Base-by-base conservation (phyloP, 2,888 invertebrate genomes). In the Agonopterix alstromeriana region DNA sequence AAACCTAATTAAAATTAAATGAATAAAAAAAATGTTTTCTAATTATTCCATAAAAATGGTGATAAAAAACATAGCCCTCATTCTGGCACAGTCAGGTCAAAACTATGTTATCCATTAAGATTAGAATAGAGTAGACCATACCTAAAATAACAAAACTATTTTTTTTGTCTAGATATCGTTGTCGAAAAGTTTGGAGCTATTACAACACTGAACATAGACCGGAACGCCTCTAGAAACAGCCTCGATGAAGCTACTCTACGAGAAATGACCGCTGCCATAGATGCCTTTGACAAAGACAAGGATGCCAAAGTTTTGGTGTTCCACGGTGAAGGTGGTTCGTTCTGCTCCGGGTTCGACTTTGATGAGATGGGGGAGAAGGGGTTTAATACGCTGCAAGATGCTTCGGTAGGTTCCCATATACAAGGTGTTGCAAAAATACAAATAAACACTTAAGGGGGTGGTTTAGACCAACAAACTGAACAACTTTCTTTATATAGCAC, bases 261-360 rank as follows among this genome's bases (percentile, higher is more conserved):
- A 35, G 87, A 93, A 61, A 89, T 98, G 11, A 89, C 90, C 3
- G 87, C 91, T 35, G 96, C 96, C 0, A 91, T 98, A 46, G 85
- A 92, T 53, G 85, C 89, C 10, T 98, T 98, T 80, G 97, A 98
- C 57, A 90, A 92, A 35, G 95, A 98, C 70, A 78, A 91, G 0
- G 81, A 90, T 0, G 87, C 94, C 0, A 82, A 89, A 53, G 94
- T 94, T 3, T 94, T 94, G 7, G 93, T 99, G 1, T 82, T 99
- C 2, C 92, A 97, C 74, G 98, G 98, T 7, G 91, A 93, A 65
- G 97, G 98, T n/a, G 98, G 98, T 0, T 95, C 94, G 49, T 98
- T 99, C 78, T 98, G 97, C 77, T 93, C 98, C 2, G 98, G 98
- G 0, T 96, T 94, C 73, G 98, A 98, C 79, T 90, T 98, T 47